Percentiles rank a stretch among this genome's conserved stretches.
phyloP scores from a whole-genome alignment of 1,140 invertebrate genomes.

The Rhopalosiphum padi region DNA sequence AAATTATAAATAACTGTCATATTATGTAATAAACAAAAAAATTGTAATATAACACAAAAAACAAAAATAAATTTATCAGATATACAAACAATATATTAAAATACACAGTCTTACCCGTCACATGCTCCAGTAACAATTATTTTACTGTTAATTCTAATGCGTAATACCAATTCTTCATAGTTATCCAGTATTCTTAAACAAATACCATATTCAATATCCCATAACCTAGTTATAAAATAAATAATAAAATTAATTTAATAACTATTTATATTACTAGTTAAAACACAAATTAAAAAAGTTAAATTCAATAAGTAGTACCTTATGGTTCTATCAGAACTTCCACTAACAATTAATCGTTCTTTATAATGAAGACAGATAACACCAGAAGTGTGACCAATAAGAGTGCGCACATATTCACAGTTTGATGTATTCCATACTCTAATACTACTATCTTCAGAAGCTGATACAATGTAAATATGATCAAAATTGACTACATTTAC shows the following conservation, averaged over 20 bases:
- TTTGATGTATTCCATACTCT: constrained; percentile 99
- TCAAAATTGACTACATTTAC: constrained; percentile 99
- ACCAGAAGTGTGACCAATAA: constrained; percentile 98
- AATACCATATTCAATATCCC: constrained; percentile 99
- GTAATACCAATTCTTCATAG: constrained; percentile 97
- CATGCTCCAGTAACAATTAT: constrained; percentile 99
- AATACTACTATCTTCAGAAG: constrained; percentile 98
- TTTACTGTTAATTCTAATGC: constrained; percentile 96
- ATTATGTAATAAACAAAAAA: not conserved
- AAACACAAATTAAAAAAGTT: too few species aligned
- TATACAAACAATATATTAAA: constrained; percentile 23
- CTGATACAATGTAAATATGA: constrained; percentile 99
- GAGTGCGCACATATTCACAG: constrained; percentile 98
- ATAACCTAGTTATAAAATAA: constrained; percentile 73
- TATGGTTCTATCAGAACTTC: constrained; percentile 99
- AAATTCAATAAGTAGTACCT: constrained; percentile 68
- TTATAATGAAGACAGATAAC: constrained; percentile 99
- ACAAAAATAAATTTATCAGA: not conserved
- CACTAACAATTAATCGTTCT: constrained; percentile 96
- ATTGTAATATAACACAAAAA: not conserved
- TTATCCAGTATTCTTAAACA: constrained; percentile 96
- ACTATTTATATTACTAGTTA: not conserved
- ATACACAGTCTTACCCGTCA: constrained; percentile 78
- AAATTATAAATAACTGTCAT: not conserved
- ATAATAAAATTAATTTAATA: constrained; percentile 44